Evolutionary conservation across 2,113 vertebrate species (phyloP).

Genomic region (Dryoscopus gambensis): DNA sequence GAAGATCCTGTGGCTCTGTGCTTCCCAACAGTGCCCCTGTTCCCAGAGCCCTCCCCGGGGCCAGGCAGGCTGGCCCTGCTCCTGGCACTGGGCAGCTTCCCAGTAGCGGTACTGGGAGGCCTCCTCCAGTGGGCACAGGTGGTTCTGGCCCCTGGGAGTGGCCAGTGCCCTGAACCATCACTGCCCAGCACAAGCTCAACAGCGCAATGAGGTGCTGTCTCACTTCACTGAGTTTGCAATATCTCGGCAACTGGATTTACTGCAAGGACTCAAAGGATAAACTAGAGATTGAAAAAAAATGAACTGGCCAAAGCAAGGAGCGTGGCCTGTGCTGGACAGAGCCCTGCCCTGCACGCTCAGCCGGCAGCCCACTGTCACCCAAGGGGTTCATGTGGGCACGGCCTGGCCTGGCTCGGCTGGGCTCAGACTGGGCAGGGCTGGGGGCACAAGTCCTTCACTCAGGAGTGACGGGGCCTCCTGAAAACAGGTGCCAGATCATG

Average conservation of each 20-base stretch:
- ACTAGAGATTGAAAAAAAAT: background rate
- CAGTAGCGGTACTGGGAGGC: background rate
- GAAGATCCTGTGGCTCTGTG: background rate
- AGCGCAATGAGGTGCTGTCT: background rate
- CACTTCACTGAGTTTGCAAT: background rate
- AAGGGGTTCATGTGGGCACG: rapidly evolving
- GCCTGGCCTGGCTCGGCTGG: background rate
- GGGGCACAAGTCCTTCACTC: background rate
- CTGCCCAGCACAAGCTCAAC: background rate
- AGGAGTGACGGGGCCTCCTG: background rate
- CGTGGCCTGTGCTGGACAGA: background rate
- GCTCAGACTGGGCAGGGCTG: background rate
- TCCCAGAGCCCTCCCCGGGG: background rate
- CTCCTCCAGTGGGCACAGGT: background rate
- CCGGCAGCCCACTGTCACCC: background rate
- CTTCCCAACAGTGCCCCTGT: background rate
- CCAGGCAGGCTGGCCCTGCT: background rate
- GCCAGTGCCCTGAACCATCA: background rate
- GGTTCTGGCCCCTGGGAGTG: background rate
- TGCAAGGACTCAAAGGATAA: background rate
- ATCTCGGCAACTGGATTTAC: background rate
- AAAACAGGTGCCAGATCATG: background rate
- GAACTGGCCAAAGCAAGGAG: background rate
- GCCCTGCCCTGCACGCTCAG: background rate
- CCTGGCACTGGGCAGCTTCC: background rate